Percentiles rank a stretch among this genome's conserved stretches.
These are phyloP conservation scores for Oplegnathus fasciatus DNA, from an alignment of 2,113 vertebrate species.

Conservation along the genomic window DNA sequence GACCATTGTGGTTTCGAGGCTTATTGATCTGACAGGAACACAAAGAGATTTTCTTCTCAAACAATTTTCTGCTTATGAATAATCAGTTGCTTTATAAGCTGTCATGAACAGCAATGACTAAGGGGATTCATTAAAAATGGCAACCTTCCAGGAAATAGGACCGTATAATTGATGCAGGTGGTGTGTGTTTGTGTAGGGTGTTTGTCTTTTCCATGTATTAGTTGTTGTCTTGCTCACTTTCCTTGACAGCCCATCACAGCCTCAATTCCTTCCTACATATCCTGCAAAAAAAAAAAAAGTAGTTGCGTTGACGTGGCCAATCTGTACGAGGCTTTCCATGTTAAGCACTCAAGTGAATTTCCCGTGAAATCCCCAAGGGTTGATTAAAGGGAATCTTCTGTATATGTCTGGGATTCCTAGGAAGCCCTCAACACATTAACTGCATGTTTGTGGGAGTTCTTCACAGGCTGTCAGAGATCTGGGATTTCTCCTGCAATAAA, in stretches of 20 bases:
- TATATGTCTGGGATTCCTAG: not conserved
- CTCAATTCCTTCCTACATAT: too few species aligned
- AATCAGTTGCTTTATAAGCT: not conserved
- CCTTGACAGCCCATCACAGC: not conserved
- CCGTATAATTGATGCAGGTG: too few species aligned
- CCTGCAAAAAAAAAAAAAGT: not conserved
- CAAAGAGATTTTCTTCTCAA: not conserved
- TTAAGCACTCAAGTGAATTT: not conserved
- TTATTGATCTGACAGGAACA: not conserved
- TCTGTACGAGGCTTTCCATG: not conserved
- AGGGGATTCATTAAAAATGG: not conserved
- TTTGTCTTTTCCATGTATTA: not conserved
- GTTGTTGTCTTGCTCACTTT: not conserved
- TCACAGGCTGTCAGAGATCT: not conserved
- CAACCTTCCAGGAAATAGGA: not conserved
- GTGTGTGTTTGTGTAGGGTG: not conserved
- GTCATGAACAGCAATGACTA: not conserved
- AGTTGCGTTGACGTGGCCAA: rapidly evolving
- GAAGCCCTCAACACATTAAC: not conserved
- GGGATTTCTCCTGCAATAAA: not conserved
- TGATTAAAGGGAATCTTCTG: not conserved
- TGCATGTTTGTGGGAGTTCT: not conserved
- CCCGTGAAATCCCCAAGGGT: not conserved
- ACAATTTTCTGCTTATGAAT: not conserved
- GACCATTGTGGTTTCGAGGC: not conserved